These are phyloP conservation scores for Styela clava DNA, from an alignment of 23 tunicate genomes.

Conservation along the genomic window DNA sequence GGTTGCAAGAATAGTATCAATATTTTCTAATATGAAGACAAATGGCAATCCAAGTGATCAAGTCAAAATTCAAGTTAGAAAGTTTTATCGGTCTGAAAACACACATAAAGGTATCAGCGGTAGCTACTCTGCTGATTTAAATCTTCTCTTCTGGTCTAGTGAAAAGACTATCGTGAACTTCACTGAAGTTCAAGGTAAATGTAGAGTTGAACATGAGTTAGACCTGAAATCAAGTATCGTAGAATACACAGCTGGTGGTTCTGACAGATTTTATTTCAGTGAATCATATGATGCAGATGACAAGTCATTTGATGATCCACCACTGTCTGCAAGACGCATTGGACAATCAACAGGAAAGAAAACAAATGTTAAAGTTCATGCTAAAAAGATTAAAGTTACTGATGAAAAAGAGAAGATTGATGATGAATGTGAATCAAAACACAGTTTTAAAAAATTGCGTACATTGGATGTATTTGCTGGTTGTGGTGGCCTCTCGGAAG, in stretches of 20 bases:
- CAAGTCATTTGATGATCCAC: slow-evolving; percentile 47
- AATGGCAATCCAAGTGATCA: neutral
- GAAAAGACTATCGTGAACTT: slow-evolving; percentile 49
- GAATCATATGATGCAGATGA: slow-evolving; percentile 44
- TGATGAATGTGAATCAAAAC: slow-evolving; percentile 9
- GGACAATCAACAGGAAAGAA: slow-evolving; percentile 18
- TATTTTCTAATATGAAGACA: slow-evolving; percentile 22
- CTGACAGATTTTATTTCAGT: slow-evolving; percentile 69
- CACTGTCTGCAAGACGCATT: slow-evolving; percentile 40
- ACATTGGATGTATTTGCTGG: slow-evolving; percentile 89
- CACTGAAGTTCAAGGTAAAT: slow-evolving; percentile 52
- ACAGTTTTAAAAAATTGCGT: slow-evolving; percentile 31
- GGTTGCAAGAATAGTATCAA: slow-evolving; percentile 56
- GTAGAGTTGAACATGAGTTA: slow-evolving; percentile 63
- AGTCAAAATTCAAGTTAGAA: slow-evolving; percentile 42
- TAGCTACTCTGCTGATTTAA: slow-evolving; percentile 53
- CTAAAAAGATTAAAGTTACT: slow-evolving; percentile 48
- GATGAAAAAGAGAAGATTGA: slow-evolving; percentile 33
- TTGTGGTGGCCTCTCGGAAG: slow-evolving; percentile 95
- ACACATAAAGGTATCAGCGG: slow-evolving; percentile 55
- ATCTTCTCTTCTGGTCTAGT: slow-evolving; percentile 60
- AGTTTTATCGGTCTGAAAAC: slow-evolving; percentile 87
- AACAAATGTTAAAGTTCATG: slow-evolving; percentile 20
- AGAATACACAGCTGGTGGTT: slow-evolving; percentile 53
- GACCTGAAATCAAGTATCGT: slow-evolving; percentile 39